These are phyloP conservation scores for Caenorhabditis sp. DNA, from an alignment of 2,888 invertebrate genomes.

Conservation along the genomic window DNA sequence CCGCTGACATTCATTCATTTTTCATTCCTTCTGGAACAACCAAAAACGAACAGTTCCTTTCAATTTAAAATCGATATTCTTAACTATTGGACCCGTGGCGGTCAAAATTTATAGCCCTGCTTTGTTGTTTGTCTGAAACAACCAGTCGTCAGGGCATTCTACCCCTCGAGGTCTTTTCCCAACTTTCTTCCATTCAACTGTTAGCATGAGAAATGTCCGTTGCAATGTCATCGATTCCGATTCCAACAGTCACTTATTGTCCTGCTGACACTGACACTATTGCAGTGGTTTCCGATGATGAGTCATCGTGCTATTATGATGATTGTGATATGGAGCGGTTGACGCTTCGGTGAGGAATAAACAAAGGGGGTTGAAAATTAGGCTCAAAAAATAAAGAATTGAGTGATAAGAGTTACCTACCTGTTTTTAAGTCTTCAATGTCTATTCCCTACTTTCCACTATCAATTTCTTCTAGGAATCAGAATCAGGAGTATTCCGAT, in stretches of 20 bases:
- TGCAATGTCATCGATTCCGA: no score
- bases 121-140: no score
- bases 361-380: not conserved
- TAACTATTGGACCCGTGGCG: not conserved
- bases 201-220: slow-evolving; percentile 26
- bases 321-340: slow-evolving; percentile 30
- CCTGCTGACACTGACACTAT: slow-evolving; percentile 40
- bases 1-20: no score
- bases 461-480: slow-evolving; percentile 20
- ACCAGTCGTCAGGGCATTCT: not conserved
- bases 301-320: slow-evolving; percentile 39
- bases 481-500: slow-evolving; percentile 61
- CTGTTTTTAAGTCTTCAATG: not conserved
- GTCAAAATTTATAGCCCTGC: slow-evolving; percentile 50
- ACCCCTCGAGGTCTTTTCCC: no score
- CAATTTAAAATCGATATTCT: not conserved
- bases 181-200: slow-evolving; percentile 15
- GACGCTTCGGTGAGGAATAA: slow-evolving; percentile 44
- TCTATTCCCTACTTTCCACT: not conserved
- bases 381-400: not conserved
- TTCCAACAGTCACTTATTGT: slow-evolving; percentile 26
- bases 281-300: slow-evolving; percentile 50
- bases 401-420: not conserved
- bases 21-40: no score
- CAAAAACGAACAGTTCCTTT: no score